Conservation (phyloP, 2,888 invertebrate species). For the Acleris literana region DNA sequence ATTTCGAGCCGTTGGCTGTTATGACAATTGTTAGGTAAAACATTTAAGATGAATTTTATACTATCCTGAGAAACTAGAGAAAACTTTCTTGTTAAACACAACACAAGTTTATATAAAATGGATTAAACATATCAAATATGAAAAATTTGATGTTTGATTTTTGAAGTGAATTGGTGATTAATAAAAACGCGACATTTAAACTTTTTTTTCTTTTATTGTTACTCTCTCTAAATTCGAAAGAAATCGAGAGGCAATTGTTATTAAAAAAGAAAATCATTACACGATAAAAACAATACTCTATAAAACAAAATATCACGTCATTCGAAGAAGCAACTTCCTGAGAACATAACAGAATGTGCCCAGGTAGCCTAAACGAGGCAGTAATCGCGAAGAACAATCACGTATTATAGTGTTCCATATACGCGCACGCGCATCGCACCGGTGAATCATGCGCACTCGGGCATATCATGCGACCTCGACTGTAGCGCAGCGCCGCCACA, state of each 20-base stretch:
- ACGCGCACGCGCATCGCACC: conserved; percentile 58
- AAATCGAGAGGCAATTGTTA: no score
- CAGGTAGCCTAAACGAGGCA: conserved; percentile 18
- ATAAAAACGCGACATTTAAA: no score
- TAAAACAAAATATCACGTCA: conserved; percentile 3
- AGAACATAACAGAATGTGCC: conserved; percentile 17
- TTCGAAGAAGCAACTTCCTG: conserved; percentile 27
- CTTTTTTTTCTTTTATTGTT: no score
- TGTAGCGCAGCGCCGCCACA: conserved; percentile 57
- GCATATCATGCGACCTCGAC: conserved; percentile 75
- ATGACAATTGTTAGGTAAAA: not conserved
- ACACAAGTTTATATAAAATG: no score
- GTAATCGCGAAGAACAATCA: conserved; percentile 28
- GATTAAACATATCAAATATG: no score
- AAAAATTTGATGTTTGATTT: no score
- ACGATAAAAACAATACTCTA: not conserved
- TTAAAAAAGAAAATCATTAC: no score
- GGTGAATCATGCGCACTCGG: conserved; percentile 72
- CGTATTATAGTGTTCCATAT: conserved; percentile 33
- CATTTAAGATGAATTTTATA: not conserved
- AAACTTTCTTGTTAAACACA: not conserved
- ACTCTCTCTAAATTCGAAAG: no score
- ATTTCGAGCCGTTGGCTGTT: conserved; percentile 1
- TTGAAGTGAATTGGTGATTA: no score
- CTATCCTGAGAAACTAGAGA: not conserved